phyloP scores from a whole-genome alignment of 53 echinoderm and acorn worm species.

The Astropecten irregularis region DNA sequence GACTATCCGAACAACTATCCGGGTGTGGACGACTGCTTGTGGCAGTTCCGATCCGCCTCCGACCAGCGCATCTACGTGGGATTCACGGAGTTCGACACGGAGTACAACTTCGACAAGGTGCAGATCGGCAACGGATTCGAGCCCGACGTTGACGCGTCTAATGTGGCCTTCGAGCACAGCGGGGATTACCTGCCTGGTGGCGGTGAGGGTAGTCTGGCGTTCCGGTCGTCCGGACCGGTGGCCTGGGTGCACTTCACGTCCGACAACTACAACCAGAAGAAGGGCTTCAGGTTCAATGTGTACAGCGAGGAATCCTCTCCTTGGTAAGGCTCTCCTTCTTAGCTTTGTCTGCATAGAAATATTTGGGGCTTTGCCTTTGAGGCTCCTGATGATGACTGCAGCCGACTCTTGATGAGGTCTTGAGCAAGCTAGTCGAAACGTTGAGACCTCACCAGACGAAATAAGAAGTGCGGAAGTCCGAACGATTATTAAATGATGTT shows the following conservation, averaged over 20 bases:
- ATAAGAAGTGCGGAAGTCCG: no score
- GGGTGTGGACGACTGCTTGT: constrained; percentile 53
- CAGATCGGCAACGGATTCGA: constrained; percentile 39
- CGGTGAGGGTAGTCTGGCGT: background rate
- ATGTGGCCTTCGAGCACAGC: constrained; percentile 40
- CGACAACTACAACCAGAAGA: constrained; percentile 33
- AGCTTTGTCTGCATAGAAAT: no score
- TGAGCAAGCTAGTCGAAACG: no score
- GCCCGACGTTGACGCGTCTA: constrained; percentile 36
- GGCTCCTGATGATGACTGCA: no score
- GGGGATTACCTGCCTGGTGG: constrained; percentile 27
- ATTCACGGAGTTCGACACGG: constrained; percentile 65
- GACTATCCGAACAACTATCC: constrained; percentile 66
- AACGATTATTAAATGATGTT: no score
- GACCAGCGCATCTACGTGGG: constrained; percentile 69
- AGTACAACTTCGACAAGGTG: constrained; percentile 33
- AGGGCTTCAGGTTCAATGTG: constrained; percentile 52
- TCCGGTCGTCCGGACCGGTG: constrained; percentile 44
- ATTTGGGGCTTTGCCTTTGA: no score
- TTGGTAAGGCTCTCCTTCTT: background rate
- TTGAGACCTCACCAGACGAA: no score
- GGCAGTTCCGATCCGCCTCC: constrained; percentile 61
- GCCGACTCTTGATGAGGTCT: no score
- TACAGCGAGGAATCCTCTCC: constrained; percentile 38
- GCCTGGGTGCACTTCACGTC: constrained; percentile 59